phyloP scores from a whole-genome alignment of 30 jellyfish, hydroid and myxozoan genomes.

The Aurelia coerulea region DNA sequence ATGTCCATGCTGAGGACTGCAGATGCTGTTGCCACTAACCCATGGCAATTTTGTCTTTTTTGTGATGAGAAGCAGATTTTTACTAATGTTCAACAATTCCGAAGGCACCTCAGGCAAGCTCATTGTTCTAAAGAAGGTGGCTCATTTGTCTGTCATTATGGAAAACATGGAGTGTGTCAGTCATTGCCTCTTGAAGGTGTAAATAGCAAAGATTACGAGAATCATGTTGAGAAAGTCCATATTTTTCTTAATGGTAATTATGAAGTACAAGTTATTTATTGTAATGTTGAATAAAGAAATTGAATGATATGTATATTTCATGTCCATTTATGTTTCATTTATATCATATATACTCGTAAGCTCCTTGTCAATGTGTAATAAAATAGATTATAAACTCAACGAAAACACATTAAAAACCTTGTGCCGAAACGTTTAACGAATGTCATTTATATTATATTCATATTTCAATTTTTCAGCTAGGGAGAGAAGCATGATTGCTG shows the following conservation, averaged over 20 bases:
- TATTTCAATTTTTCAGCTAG: too few relatives aligned
- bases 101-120: conserved; percentile 75
- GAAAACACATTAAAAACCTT: too few relatives aligned
- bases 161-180: conserved; percentile 95
- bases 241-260: conserved; percentile 81
- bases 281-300: too few relatives aligned
- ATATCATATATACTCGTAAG: too few relatives aligned
- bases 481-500: too few relatives aligned
- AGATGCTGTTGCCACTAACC: conserved; percentile 95
- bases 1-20: conserved; percentile 81
- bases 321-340: too few relatives aligned
- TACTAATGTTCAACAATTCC: conserved; percentile 70
- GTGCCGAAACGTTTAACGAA: too few relatives aligned
- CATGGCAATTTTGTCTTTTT: conserved; percentile 89
- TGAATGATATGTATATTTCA: too few relatives aligned
- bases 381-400: too few relatives aligned
- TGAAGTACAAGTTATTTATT: too few relatives aligned
- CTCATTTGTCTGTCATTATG: conserved; percentile 96
- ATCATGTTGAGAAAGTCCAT: conserved; percentile 95
- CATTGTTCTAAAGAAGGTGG: conserved; percentile 99
- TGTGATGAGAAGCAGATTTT: conserved; percentile 73
- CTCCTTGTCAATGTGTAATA: too few relatives aligned
- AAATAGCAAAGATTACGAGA: conserved; percentile 84
- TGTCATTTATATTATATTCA: too few relatives aligned
- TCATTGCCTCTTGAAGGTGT: conserved; percentile 98